These are phyloP conservation scores for Diogma glabrata DNA, from an alignment of 2,888 invertebrate genomes.

Conservation along the genomic window DNA sequence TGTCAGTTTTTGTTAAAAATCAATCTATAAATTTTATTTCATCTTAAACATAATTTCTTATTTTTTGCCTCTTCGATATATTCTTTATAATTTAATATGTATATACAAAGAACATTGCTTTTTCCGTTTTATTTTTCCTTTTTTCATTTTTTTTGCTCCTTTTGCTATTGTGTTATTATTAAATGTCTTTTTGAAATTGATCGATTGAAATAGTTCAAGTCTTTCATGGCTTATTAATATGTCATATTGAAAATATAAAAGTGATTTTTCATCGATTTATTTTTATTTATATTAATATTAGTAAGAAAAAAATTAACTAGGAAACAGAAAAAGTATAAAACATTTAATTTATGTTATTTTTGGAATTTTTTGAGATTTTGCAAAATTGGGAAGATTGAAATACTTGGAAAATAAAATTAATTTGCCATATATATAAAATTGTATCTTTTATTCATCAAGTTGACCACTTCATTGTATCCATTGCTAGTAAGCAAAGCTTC, in stretches of 20 bases:
- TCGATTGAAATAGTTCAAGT: conserved; percentile 8
- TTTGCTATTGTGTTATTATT: conserved; percentile 4
- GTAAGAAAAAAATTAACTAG: too few species aligned
- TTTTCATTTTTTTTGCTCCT: conserved; percentile 1
- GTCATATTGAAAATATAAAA: conserved; percentile 5
- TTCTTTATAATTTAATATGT: conserved; percentile 5
- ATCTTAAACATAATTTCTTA: too few species aligned
- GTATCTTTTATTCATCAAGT: too few species aligned
- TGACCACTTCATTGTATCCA: too few species aligned
- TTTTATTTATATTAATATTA: conserved; percentile 1
- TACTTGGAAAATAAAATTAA: too few species aligned
- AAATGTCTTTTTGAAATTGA: conserved; percentile 9
- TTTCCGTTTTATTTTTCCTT: neutral
- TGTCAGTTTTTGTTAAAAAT: conserved; percentile 9
- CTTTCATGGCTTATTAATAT: conserved; percentile 7
- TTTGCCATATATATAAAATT: too few species aligned
- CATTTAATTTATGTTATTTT: too few species aligned
- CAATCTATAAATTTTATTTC: conserved; percentile 6
- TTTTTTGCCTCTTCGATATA: neutral
- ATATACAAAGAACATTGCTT: neutral
- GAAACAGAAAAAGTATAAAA: too few species aligned
- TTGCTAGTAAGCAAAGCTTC: too few species aligned
- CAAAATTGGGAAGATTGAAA: too few species aligned
- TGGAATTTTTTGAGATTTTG: too few species aligned
- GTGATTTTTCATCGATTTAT: conserved; percentile 6